Conservation (phyloP, 2,797 vertebrate species). For the Enteromius thamalakanensis region DNA sequence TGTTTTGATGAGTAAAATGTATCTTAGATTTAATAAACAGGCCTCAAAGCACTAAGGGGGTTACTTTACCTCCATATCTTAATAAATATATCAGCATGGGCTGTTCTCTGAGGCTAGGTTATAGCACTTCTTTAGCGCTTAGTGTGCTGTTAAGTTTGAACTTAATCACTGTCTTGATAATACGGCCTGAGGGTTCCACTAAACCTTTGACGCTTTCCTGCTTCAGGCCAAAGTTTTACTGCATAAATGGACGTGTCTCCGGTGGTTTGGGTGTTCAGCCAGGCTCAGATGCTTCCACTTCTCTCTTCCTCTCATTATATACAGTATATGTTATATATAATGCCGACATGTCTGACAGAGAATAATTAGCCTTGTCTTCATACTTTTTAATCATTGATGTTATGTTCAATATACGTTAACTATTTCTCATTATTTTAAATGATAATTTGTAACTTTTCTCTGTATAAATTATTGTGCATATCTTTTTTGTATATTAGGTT, state of each 20-base stretch:
- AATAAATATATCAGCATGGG: conserved; percentile 18
- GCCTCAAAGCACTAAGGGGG: not conserved
- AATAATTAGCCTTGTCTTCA: not conserved
- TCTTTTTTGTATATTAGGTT: not conserved
- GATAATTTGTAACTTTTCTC: too few relatives aligned
- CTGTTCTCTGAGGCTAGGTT: conserved; percentile 1
- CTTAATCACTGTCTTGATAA: conserved; percentile 20
- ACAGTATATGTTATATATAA: not conserved
- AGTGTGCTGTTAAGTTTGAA: not conserved
- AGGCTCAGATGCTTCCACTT: not conserved
- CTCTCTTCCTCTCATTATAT: conserved; percentile 24
- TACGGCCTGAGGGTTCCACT: not conserved
- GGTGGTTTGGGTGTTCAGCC: conserved; percentile 29
- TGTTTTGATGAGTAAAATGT: not conserved
- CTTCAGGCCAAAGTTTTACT: conserved; percentile 26
- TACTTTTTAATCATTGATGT: not conserved
- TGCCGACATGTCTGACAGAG: not conserved
- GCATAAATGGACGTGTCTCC: not conserved
- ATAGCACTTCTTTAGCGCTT: not conserved
- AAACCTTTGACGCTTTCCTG: conserved; percentile 10
- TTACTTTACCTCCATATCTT: not conserved
- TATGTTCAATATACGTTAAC: not conserved
- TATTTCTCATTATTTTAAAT: not conserved
- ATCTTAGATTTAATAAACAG: conserved; percentile 23
- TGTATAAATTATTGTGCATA: not conserved